Evolutionary conservation across 2,113 vertebrate genomes (phyloP).

Genomic region (Synodontis membranacea): DNA sequence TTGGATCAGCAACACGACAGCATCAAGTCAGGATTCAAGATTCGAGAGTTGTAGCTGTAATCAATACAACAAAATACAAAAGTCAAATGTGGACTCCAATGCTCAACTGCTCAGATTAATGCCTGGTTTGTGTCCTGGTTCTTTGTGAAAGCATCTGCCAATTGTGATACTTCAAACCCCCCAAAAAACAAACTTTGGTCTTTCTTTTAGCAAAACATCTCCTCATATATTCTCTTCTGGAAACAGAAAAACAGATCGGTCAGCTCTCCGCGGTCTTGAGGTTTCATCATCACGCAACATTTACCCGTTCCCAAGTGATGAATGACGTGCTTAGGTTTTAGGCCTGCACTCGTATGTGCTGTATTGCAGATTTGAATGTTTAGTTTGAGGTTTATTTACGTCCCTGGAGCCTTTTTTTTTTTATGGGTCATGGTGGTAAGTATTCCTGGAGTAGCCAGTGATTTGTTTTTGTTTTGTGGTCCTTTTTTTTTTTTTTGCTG

Average conservation of each 20-base stretch:
- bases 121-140: not conserved
- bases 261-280: conserved; percentile 1
- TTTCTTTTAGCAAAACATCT: not conserved
- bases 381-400: conserved; percentile 17
- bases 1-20: too few species aligned
- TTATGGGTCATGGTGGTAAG: not conserved
- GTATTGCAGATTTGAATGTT: conserved; percentile 25
- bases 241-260: not conserved
- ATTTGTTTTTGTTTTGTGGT: conserved; percentile 46
- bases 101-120: not conserved
- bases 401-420: conserved; percentile 28
- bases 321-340: conserved; percentile 23
- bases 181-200: not conserved
- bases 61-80: not conserved
- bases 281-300: not conserved
- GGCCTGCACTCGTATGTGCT: not conserved
- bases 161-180: not conserved
- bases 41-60: too few species aligned
- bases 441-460: not conserved
- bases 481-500: conserved; percentile 38
- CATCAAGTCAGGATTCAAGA: too few species aligned
- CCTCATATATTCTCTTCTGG: not conserved
- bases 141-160: not conserved
- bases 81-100: not conserved
- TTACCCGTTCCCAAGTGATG: not conserved